These are phyloP conservation scores for Galagoides demidoff DNA, from an alignment of 2,797 vertebrate species.

Conservation along the genomic window DNA sequence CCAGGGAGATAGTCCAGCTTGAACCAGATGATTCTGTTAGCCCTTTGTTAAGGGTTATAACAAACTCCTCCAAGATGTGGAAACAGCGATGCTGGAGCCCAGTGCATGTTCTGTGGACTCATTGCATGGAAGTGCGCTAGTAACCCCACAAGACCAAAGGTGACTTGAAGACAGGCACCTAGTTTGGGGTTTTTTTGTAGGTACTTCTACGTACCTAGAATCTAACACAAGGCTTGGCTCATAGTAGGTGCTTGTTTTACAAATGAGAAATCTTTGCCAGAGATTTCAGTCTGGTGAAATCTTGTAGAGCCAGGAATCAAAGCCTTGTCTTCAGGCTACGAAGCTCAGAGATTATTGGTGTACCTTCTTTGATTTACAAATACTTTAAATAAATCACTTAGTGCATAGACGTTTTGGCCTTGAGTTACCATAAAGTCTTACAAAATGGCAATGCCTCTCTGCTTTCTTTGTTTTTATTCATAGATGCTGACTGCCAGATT, in stretches of 20 bases:
- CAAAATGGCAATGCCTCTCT: conserved; percentile 77
- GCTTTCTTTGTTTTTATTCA: conserved; percentile 69
- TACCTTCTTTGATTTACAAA: conserved; percentile 64
- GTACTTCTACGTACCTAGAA: background rate
- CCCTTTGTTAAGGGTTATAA: background rate
- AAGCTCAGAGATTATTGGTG: background rate
- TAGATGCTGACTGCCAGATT: conserved; percentile 57
- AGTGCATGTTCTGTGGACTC: background rate
- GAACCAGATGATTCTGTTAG: background rate
- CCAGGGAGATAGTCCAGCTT: background rate
- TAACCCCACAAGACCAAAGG: background rate
- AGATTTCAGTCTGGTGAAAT: background rate
- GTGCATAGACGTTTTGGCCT: conserved; percentile 18
- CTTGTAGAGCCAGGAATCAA: background rate
- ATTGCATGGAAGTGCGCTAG: accelerated
- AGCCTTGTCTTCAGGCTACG: background rate
- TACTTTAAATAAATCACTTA: conserved; percentile 65
- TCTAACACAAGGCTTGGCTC: background rate
- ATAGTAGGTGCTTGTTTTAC: background rate
- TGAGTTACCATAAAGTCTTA: conserved; percentile 47
- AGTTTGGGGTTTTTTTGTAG: background rate
- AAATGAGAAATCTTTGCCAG: background rate
- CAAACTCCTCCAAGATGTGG: background rate
- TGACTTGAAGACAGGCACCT: background rate
- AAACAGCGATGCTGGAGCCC: background rate